Evolutionary conservation across 2,113 vertebrate species (phyloP).

Genomic region (Pelodiscus sinensis): DNA sequence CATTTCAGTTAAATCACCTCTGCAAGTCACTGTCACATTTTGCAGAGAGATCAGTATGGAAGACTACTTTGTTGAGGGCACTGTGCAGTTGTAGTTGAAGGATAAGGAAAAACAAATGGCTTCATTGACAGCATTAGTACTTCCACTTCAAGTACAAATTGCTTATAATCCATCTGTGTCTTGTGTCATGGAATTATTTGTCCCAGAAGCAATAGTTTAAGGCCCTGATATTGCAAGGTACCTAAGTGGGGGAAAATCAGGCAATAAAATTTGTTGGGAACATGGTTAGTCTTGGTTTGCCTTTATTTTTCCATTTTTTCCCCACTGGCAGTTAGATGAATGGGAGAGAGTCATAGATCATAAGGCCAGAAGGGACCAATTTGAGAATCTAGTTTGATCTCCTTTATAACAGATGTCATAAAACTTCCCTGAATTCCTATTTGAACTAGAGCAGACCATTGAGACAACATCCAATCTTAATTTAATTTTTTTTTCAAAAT

Average conservation of each 20-base stretch:
- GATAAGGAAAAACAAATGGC: slow-evolving; percentile 5
- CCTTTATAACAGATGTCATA: neutral
- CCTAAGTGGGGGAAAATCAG: neutral
- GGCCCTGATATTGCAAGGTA: neutral
- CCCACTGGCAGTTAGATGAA: neutral
- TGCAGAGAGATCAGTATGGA: neutral
- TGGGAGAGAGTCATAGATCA: neutral
- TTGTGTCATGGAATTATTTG: slow-evolving; percentile 38
- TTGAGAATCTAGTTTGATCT: neutral
- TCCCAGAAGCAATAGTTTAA: slow-evolving; percentile 27
- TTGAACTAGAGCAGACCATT: neutral
- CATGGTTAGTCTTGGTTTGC: neutral
- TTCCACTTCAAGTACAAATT: slow-evolving; percentile 51
- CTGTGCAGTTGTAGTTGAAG: slow-evolving; percentile 2
- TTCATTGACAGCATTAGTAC: slow-evolving; percentile 19
- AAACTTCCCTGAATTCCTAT: neutral
- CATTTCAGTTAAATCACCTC: slow-evolving; percentile 36
- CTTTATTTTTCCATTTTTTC: neutral
- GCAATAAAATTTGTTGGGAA: slow-evolving; percentile 20
- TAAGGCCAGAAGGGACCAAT: neutral
- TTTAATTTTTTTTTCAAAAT: neutral
- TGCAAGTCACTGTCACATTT: slow-evolving; percentile 5
- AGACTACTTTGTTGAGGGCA: slow-evolving; percentile 16
- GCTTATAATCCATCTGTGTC: slow-evolving; percentile 43
- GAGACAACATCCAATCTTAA: neutral